Evolutionary conservation across 2,888 invertebrate genomes (phyloP), one percentile per base, ranked within the genome.

Genomic region (Acleris sparsana): DNA sequence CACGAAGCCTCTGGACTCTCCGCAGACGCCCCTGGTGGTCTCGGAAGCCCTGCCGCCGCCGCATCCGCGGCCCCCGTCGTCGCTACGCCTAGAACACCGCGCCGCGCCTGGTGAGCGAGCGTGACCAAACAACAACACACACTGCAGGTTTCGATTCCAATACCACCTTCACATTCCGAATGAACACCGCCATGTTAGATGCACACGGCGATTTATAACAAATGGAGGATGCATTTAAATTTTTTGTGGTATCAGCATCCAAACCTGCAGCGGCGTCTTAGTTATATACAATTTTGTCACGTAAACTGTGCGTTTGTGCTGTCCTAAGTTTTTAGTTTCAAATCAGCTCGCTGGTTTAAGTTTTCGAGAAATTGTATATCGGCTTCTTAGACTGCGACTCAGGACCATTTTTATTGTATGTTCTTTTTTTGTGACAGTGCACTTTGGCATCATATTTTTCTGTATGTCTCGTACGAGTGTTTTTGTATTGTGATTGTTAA

Each of bases 1-100:
- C 76, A 96, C 96, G 77, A 95, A 96, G 79, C 97, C 97, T 3
- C 89, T 97, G 81, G 97, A 97, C 76, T 96, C 97, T 56, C 97
- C 97, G 18, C 96, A 97, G 87, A 97, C 97, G 69, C 97, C 97
- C 48, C 93, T 95, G 75, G 94, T 94, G 70, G 93, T 94, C 70
- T 89, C 89, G 55, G 93, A 91, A 72, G 85, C 89, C 69, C 80
- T 92, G 43, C 90, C 89, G 9, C 88, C 91, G 44, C 87, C 89
- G 62, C 91, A 91, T 79, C 92, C 92, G 62, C 87, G 90, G 25
- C 92, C 92, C 70, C 93, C 93, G 4, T 92, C 91, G 4, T 92
- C 92, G 49, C 89, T 93, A 63, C 89, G 93, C 66, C 91, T 94
- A 75, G 94, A 94, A 74, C 90, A 89, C 77, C 93, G 93, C 77